Evolutionary conservation across 2,113 vertebrate genomes (phyloP).

Genomic region (Chaetodon auriga): DNA sequence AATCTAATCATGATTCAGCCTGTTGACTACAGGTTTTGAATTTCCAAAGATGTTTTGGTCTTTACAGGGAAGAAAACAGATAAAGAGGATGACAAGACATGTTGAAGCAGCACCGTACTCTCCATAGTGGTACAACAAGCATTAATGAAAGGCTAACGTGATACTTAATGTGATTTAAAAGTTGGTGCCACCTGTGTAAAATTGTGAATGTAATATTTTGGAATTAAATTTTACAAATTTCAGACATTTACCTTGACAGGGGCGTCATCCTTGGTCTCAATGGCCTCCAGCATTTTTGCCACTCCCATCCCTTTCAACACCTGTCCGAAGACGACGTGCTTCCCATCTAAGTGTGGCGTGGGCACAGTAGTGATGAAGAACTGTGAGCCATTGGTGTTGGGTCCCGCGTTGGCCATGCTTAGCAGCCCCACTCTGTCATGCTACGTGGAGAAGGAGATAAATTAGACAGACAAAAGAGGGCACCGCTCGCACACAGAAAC

Average conservation of each 20-base stretch:
- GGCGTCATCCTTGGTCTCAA: constrained; percentile 90
- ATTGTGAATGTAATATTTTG: not conserved
- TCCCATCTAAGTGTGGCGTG: constrained; percentile 93
- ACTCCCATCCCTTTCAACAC: constrained; percentile 94
- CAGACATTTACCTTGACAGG: constrained; percentile 80
- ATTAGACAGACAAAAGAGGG: no score
- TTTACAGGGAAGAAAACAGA: not conserved
- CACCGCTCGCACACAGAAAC: not conserved
- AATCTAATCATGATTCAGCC: no score
- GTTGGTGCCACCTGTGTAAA: not conserved
- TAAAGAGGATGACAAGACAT: not conserved
- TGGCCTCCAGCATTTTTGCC: constrained; percentile 89
- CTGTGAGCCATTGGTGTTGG: constrained; percentile 95
- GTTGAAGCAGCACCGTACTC: not conserved
- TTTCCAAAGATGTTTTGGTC: not conserved
- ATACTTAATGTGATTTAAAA: no score
- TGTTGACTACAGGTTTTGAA: not conserved
- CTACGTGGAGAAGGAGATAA: constrained; percentile 70
- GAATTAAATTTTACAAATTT: not conserved
- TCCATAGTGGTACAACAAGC: not conserved
- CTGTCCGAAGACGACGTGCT: constrained; percentile 96
- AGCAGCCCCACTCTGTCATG: constrained; percentile 92
- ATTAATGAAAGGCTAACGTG: no score
- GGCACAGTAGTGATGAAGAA: constrained; percentile 97
- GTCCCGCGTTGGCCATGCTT: constrained; percentile 98